Conservation (phyloP, 2,113 vertebrate species). For the Python bivittatus region DNA sequence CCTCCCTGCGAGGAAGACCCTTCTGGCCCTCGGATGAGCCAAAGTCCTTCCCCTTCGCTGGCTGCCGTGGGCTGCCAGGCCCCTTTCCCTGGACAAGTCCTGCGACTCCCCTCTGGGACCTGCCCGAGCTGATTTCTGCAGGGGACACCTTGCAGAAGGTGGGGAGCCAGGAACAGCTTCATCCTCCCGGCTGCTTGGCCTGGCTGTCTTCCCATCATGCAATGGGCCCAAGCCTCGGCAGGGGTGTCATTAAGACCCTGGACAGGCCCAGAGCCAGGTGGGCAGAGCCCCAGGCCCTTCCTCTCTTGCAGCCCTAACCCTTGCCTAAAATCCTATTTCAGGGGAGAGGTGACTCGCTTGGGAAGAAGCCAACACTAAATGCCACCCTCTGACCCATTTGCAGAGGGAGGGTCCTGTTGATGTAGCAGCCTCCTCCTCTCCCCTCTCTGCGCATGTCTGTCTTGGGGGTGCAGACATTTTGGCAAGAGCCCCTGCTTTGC, state of each 20-base stretch:
- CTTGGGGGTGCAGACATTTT: neutral
- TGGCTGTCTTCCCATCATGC: neutral
- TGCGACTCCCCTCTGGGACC: neutral
- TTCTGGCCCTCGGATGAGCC: neutral
- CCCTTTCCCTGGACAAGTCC: neutral
- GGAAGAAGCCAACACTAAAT: neutral
- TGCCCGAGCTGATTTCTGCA: neutral
- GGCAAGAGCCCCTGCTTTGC: neutral
- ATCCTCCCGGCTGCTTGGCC: no score
- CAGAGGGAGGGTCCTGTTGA: fast-evolving
- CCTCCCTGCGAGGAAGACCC: neutral
- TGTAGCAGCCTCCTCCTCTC: no score
- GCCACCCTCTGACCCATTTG: neutral
- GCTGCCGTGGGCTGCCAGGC: neutral
- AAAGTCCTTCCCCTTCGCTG: neutral
- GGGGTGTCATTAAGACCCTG: neutral
- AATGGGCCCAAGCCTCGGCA: neutral
- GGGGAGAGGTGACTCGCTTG: neutral
- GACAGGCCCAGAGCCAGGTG: no score
- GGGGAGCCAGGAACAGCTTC: neutral
- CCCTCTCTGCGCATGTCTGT: neutral
- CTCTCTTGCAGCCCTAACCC: neutral
- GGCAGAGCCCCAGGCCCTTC: neutral
- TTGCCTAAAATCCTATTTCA: neutral
- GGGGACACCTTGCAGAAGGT: neutral